Evolutionary conservation across 2,797 vertebrate species (phyloP).

Genomic region (Leuciscus waleckii): DNA sequence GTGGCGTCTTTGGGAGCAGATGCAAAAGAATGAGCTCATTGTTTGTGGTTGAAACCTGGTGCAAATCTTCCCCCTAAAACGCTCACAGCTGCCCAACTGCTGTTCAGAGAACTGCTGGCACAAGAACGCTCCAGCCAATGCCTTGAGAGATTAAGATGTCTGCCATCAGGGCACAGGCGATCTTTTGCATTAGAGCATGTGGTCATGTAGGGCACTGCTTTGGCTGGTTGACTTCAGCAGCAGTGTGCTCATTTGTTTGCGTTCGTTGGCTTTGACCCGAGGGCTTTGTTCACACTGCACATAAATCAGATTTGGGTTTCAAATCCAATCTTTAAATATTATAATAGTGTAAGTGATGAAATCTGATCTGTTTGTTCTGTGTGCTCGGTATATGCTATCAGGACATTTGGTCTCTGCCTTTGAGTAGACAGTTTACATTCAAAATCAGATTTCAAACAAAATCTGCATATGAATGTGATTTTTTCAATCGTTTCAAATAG

Average conservation of each 20-base stretch:
- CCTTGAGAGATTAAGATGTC: slow-evolving; percentile 31
- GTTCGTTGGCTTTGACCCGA: neutral
- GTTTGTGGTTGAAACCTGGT: slow-evolving; percentile 78
- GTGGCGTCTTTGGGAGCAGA: slow-evolving; percentile 76
- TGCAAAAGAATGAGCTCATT: slow-evolving; percentile 82
- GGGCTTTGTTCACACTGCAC: slow-evolving; percentile 25
- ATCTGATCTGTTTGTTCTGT: slow-evolving; percentile 20
- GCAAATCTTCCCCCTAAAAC: slow-evolving; percentile 77
- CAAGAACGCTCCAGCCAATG: neutral
- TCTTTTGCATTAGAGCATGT: slow-evolving; percentile 24
- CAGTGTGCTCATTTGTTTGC: slow-evolving; percentile 13
- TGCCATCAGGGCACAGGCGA: slow-evolving; percentile 15
- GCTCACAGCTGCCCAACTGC: slow-evolving; percentile 74
- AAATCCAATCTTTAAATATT: neutral
- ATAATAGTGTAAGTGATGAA: neutral
- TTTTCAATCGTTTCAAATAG: neutral
- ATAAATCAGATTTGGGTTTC: slow-evolving; percentile 27
- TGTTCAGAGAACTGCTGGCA: slow-evolving; percentile 36
- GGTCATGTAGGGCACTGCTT: slow-evolving; percentile 26
- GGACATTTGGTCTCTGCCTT: neutral
- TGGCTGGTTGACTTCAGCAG: slow-evolving; percentile 17
- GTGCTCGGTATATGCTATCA: neutral
- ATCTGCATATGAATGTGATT: neutral
- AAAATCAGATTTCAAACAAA: neutral
- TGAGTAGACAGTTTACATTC: neutral